Evolutionary conservation across 2,113 vertebrate genomes (phyloP).

Genomic region (Sturnus vulgaris): DNA sequence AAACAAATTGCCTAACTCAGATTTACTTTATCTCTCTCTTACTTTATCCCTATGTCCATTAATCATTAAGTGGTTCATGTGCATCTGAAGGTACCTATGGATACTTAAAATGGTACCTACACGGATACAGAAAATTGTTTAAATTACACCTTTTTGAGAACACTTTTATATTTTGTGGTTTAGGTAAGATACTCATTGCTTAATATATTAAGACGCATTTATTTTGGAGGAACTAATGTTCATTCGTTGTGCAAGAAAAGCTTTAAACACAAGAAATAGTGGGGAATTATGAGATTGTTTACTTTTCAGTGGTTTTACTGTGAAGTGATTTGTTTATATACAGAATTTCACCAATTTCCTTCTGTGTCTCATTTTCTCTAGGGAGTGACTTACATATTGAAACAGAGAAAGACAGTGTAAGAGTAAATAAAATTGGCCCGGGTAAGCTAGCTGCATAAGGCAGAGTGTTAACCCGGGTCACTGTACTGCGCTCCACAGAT

Average conservation of each 20-base stretch:
- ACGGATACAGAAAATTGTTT: neutral
- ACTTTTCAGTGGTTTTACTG: neutral
- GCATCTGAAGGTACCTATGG: neutral
- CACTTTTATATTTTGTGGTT: neutral
- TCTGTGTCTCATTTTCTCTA: neutral
- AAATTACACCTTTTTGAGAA: neutral
- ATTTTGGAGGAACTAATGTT: neutral
- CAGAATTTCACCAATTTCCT: neutral
- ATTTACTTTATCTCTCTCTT: neutral
- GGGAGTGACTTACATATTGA: neutral
- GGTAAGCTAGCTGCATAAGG: rapidly evolving
- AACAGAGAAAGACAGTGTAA: neutral
- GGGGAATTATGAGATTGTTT: neutral
- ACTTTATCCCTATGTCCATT: neutral
- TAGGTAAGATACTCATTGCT: neutral
- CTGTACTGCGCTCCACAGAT: neutral
- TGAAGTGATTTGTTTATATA: neutral
- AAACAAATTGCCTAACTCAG: neutral
- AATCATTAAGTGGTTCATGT: neutral
- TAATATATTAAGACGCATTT: neutral
- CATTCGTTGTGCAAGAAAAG: neutral
- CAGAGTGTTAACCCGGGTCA: neutral
- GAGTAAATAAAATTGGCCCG: neutral
- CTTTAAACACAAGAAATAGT: neutral
- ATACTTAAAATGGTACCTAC: neutral